phyloP scores from a whole-genome alignment of 2,888 invertebrate species.

The Allolobophora icterica region DNA sequence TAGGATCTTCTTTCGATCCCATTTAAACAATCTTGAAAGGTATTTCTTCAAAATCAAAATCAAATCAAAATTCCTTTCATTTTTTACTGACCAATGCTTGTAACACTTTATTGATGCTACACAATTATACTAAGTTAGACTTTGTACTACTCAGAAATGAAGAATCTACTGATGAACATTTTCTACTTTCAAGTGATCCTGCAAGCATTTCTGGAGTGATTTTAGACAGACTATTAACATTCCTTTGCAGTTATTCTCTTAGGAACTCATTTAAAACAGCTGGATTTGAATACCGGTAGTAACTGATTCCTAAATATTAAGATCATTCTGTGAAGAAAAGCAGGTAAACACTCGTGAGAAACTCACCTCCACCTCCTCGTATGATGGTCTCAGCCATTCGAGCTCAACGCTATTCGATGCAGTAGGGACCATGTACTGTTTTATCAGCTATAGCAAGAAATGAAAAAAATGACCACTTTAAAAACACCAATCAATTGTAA shows the following conservation, averaged over 20 bases:
- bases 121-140: not conserved
- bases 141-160: not conserved
- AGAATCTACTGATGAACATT: not conserved
- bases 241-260: not conserved
- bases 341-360: not conserved
- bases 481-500: not conserved
- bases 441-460: not conserved
- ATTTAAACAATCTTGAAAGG: constrained; percentile 19
- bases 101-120: not conserved
- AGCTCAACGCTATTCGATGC: not conserved
- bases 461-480: not conserved
- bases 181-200: not conserved
- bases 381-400: not conserved
- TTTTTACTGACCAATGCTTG: not conserved
- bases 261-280: not conserved
- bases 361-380: not conserved
- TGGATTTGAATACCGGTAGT: not conserved
- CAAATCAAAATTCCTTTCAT: not conserved
- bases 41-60: constrained; percentile 2
- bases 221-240: not conserved
- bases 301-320: too few relatives aligned
- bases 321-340: not conserved
- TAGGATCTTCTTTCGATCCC: constrained; percentile 31
- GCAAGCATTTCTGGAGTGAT: not conserved
- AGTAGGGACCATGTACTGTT: not conserved